Evolutionary conservation across 2,797 vertebrate genomes (phyloP).

Genomic region (Ctenosaura bakeri): DNA sequence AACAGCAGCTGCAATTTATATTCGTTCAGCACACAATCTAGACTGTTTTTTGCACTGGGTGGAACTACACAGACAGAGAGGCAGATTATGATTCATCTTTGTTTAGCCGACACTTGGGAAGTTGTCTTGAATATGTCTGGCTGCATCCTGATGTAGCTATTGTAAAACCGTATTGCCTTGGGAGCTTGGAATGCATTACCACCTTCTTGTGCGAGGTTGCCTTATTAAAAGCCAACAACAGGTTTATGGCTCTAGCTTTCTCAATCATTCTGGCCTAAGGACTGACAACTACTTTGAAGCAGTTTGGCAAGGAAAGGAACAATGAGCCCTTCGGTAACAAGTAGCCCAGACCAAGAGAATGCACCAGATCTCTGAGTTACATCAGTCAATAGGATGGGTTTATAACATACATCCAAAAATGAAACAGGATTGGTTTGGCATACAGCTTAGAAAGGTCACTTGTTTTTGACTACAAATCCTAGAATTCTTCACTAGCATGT

Average conservation of each 20-base stretch:
- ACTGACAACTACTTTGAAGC: background rate
- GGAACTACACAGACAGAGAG: background rate
- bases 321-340: background rate
- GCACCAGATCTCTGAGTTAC: background rate
- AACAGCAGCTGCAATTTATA: slow-evolving; percentile 1
- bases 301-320: background rate
- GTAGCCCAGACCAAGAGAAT: too few species aligned
- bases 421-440: background rate
- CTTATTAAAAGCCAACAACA: background rate
- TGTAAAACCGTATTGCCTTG: background rate
- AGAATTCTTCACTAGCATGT: background rate
- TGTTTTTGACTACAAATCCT: background rate
- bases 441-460: background rate
- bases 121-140: background rate
- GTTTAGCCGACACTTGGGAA: background rate
- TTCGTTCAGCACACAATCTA: background rate
- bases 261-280: background rate
- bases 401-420: background rate
- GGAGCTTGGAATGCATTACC: background rate
- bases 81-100: background rate
- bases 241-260: background rate
- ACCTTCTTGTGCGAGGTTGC: background rate
- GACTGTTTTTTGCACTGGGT: background rate
- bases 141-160: background rate
- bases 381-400: background rate